These are phyloP conservation scores for Chondrilla cf. caribensis DNA, from an alignment of 37 sponge, comb jelly and placozoan genomes.

Conservation along the genomic window DNA sequence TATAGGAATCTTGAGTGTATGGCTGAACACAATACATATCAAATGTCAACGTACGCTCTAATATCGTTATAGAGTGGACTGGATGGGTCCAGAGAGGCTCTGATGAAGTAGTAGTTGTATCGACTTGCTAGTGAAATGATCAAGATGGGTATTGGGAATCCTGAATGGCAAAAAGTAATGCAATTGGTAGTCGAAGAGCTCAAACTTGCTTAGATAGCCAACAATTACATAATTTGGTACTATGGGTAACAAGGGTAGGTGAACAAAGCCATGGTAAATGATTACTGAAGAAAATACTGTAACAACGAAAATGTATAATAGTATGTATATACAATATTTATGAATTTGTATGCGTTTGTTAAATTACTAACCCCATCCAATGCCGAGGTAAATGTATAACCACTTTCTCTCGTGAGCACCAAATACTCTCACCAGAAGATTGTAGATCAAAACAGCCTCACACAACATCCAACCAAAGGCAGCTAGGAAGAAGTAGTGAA, in stretches of 20 bases:
- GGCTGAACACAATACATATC: not conserved
- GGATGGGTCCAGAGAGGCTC: not conserved
- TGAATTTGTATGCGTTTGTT: not conserved
- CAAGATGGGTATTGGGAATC: not conserved
- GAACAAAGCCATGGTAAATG: too few species aligned
- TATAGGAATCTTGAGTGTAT: too few species aligned
- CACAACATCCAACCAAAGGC: slow-evolving; percentile 55
- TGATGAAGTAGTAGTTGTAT: not conserved
- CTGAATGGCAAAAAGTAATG: too few species aligned
- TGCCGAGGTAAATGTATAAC: slow-evolving; percentile 9
- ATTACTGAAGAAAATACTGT: too few species aligned
- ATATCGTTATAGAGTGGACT: slow-evolving; percentile 16
- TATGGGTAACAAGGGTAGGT: too few species aligned
- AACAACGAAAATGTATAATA: too few species aligned
- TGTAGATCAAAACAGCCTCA: slow-evolving; percentile 42
- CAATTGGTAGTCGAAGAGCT: too few species aligned
- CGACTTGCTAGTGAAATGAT: not conserved
- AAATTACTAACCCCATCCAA: slow-evolving; percentile 28
- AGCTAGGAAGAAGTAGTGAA: slow-evolving; percentile 54
- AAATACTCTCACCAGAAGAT: slow-evolving; percentile 44
- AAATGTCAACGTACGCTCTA: not conserved
- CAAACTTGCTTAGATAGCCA: too few species aligned
- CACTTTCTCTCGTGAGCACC: slow-evolving; percentile 13
- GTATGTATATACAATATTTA: too few species aligned
- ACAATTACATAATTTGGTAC: too few species aligned